Conservation (phyloP, 2,888 invertebrate species). For the Drosophila siamana region DNA sequence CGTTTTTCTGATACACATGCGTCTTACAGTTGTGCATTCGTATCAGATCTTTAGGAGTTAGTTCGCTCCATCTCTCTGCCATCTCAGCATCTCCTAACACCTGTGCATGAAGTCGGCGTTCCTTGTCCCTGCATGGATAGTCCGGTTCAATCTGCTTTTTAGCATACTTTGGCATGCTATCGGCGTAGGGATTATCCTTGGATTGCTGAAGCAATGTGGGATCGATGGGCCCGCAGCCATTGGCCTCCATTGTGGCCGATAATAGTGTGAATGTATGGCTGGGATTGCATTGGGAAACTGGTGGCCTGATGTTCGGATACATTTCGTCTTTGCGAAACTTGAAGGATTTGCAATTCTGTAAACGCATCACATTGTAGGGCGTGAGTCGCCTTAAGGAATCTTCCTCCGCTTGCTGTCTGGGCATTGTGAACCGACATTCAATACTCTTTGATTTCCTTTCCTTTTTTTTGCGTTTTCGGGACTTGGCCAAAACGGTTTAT, state of each 20-base stretch:
- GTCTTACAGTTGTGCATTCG: constrained; percentile 55
- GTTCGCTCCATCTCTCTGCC: not conserved
- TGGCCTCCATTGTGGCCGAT: not conserved
- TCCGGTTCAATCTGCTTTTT: not conserved
- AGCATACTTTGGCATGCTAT: not conserved
- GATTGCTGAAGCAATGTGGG: not conserved
- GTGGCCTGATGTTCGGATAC: constrained; percentile 31
- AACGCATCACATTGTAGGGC: constrained; percentile 26
- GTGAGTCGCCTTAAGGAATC: not conserved
- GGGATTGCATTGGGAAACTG: constrained; percentile 13
- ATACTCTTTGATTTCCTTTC: not conserved
- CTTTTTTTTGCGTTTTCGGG: not conserved
- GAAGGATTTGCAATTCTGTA: constrained; percentile 24
- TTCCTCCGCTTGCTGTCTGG: not conserved
- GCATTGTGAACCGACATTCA: constrained; percentile 25
- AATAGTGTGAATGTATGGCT: not conserved
- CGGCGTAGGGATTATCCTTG: constrained; percentile 5
- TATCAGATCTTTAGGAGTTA: constrained; percentile 41
- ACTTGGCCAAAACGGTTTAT: constrained; percentile 7
- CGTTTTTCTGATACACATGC: constrained; percentile 8
- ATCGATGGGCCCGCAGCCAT: constrained; percentile 11
- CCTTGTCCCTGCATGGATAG: constrained; percentile 8
- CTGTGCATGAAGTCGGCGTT: not conserved
- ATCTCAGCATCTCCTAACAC: not conserved
- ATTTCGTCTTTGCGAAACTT: constrained; percentile 17